Conservation (phyloP, 2,797 vertebrate species). For the Clarias platycephalus region DNA sequence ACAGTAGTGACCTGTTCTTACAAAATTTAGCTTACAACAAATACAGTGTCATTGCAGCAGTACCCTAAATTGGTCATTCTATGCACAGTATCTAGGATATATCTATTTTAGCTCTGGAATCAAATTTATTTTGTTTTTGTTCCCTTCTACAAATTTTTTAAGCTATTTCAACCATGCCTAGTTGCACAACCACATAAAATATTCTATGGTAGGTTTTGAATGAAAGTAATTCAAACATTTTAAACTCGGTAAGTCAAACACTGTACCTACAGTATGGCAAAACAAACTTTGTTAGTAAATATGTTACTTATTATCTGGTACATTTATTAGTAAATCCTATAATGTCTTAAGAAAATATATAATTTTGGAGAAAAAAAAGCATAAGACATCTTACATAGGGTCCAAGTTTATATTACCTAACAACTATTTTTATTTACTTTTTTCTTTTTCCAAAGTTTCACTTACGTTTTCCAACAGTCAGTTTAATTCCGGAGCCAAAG, state of each 20-base stretch:
- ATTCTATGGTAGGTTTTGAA: background rate
- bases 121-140: background rate
- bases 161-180: background rate
- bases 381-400: background rate
- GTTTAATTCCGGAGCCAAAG: conserved; percentile 55
- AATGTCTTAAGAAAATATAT: background rate
- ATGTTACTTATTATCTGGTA: background rate
- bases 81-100: background rate
- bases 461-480: conserved; percentile 58
- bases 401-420: background rate
- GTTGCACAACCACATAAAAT: background rate
- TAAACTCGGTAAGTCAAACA: background rate
- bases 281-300: background rate
- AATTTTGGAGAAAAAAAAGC: background rate
- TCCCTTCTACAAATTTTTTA: background rate
- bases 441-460: background rate
- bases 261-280: too few relatives aligned
- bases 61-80: background rate
- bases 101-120: too few relatives aligned
- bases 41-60: background rate
- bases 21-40: background rate
- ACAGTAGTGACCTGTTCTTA: background rate
- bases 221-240: background rate
- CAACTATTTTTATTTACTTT: background rate
- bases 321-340: background rate